Base-by-base conservation (phyloP, 2,888 invertebrate genomes). In the Chelonus formosanus region DNA sequence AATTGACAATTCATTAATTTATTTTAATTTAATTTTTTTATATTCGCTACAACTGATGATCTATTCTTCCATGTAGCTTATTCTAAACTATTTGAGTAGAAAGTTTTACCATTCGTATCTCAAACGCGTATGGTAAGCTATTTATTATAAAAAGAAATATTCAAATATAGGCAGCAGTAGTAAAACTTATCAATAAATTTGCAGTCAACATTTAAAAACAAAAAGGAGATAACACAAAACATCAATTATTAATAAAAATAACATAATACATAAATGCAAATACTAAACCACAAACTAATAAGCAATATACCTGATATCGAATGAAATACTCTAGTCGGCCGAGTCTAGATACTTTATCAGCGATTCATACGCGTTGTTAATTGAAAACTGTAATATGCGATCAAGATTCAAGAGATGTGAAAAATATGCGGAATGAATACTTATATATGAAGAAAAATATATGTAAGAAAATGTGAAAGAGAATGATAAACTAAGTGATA, bases 51-150 rank as follows among this genome's bases (percentile, higher is more conserved):
- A 80, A 81, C 78, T 79, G 77, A 80, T 78, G 74, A 75, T 80
- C 76, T 76, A 81, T 77, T 82, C 81, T 82, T 82, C 82, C 82
- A 78, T 74, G 78, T 78, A 81, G 78, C 75, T 79, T 78, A 80
- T 80, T 79, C 76, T 81, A 78, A 75, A 75, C 67, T 75, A 73
- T 71, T 71, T 74, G 70, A 71, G 64, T 71, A 72, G 70, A 63
- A 68, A 63, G 60, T 43, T 34, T 45, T 44, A 5, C 31, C 63
- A 57, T 55, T 45, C 44, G 56, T 44, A 40, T 52, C 47, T 54
- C 20, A 43, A 52, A 50, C 48, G 53, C 44, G n/a, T 52, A 63
- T 50, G 62, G 54, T 54, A 60, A 40, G 59, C 10, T 35, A 48
- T 45, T 59, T 40, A 31, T 32, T 53, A 63, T 48, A 61, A 56